Percentiles rank a stretch among this genome's conserved stretches.
phyloP scores from a whole-genome alignment of 1,140 invertebrate genomes.

The Pteromalus puparum region DNA sequence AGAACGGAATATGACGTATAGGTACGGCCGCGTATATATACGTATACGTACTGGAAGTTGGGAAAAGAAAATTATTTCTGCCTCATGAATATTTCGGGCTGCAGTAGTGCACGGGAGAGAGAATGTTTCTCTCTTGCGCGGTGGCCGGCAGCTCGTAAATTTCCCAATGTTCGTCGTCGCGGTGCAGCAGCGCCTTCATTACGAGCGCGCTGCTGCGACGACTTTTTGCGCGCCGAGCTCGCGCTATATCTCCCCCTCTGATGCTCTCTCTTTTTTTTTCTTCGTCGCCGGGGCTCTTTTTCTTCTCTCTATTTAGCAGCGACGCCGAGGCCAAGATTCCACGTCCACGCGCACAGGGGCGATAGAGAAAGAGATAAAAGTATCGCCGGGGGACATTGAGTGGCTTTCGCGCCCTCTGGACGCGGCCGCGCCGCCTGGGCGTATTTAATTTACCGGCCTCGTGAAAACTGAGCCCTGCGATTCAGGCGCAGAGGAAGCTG shows the following conservation, averaged over 20 bases:
- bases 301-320: not conserved
- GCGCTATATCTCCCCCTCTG: not conserved
- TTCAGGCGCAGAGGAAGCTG: not conserved
- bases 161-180: constrained; percentile 26
- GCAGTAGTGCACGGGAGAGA: not conserved
- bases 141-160: constrained; percentile 39
- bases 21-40: not conserved
- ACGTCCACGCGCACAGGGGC: not conserved
- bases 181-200: not conserved
- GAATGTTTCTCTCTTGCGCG: constrained; percentile 33
- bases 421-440: not conserved
- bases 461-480: not conserved
- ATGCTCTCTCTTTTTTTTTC: not conserved
- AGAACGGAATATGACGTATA: constrained; percentile 37
- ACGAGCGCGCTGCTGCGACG: not conserved
- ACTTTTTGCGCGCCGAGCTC: not conserved
- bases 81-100: constrained; percentile 48
- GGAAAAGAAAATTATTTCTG: constrained; percentile 48
- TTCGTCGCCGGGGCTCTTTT: not conserved
- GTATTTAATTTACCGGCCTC: constrained; percentile 41
- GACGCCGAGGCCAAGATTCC: not conserved
- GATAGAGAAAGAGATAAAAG: not conserved
- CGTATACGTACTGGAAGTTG: not conserved
- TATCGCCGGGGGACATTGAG: constrained; percentile 34
- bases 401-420: not conserved